Evolutionary conservation across 1,140 invertebrate genomes (phyloP), one percentile per base, ranked within the genome.

Genomic region (Stegodyphus dumicola): DNA sequence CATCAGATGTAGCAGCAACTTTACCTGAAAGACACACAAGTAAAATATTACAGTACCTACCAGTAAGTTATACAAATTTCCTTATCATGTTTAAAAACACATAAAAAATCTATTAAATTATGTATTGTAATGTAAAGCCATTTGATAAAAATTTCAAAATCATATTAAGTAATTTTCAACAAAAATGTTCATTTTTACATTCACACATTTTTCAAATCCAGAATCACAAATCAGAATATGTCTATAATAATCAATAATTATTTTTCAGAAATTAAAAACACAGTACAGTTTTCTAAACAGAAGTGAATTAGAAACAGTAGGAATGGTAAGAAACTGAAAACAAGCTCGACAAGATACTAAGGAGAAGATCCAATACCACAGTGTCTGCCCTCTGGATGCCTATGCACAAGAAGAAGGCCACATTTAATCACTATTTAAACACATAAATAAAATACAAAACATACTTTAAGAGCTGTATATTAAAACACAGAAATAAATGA

Each of bases 1-100:
- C 49, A 76, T 84, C 73, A 48, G 60, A 18, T 49, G 18, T 49
- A 17, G 65, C 56, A 15, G 73, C 51, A 54, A 76, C 49, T 76
- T 84, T 84, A 6, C 81, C 81, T 84, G 33, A 33, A 33, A 33
- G 33, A 33, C 33, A 33, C 33, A 33, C 15, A 56, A 56, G 6
- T 17, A 74, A 15, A n/a, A 49, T 51, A 51, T 9, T 71, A 11
- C 49, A 49, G 49, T 11, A 49, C 33, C 33, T 11, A 51, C 10
- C 18, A 10, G 10, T 71, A 71, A 71, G 2, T 49, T 13, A 48
- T 1, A 6, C 51, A 9, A 7, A 51, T 51, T 51, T 49, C 9
- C n/a, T 5, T 17, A 18, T 2, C 3, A 67, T 67, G 65, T 17
- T 15, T 17, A 67, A 67, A n/a, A n/a, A 67, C 2, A n/a, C 17